A percentile compares a stretch with the other conserved stretches of the same genome.
Evolutionary conservation across 2,888 invertebrate genomes (phyloP).

Genomic region (Hylaea fasciaria): DNA sequence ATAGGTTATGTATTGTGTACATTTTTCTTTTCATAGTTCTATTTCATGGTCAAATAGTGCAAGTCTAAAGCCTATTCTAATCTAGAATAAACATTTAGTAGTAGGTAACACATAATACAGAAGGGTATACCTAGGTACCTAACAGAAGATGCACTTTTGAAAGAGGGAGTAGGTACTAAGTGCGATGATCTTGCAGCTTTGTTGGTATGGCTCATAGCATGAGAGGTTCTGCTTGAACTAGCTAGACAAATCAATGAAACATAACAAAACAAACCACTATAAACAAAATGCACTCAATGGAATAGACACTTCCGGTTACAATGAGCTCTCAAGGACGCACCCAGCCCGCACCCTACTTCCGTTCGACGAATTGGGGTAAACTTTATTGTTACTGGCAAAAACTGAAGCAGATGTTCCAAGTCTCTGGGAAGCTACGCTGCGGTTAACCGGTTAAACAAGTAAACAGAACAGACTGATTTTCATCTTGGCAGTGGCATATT

Average conservation of each 20-base stretch:
- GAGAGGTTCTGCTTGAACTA: neutral
- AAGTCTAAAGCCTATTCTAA: no score
- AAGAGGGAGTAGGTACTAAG: no score
- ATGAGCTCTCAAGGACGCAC: slow-evolving; percentile 75
- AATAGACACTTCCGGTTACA: slow-evolving; percentile 71
- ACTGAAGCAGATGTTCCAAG: slow-evolving; percentile 60
- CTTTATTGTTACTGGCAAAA: slow-evolving; percentile 64
- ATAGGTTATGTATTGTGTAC: no score
- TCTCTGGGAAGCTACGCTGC: slow-evolving; percentile 23
- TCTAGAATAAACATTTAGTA: no score
- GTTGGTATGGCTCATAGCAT: neutral
- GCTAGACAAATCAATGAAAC: slow-evolving; percentile 14
- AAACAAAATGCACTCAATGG: slow-evolving; percentile 50
- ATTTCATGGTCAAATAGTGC: no score
- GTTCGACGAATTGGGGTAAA: slow-evolving; percentile 72
- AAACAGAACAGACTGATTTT: slow-evolving; percentile 18
- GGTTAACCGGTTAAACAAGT: slow-evolving; percentile 41
- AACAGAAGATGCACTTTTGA: no score
- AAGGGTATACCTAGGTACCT: no score
- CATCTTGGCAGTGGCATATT: neutral
- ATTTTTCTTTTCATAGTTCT: no score
- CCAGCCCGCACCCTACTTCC: slow-evolving; percentile 80
- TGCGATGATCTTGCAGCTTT: no score
- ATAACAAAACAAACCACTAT: slow-evolving; percentile 28
- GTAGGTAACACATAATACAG: no score